Base-by-base conservation (phyloP, 2,113 vertebrate species). In the Phyllostomus discolor region DNA sequence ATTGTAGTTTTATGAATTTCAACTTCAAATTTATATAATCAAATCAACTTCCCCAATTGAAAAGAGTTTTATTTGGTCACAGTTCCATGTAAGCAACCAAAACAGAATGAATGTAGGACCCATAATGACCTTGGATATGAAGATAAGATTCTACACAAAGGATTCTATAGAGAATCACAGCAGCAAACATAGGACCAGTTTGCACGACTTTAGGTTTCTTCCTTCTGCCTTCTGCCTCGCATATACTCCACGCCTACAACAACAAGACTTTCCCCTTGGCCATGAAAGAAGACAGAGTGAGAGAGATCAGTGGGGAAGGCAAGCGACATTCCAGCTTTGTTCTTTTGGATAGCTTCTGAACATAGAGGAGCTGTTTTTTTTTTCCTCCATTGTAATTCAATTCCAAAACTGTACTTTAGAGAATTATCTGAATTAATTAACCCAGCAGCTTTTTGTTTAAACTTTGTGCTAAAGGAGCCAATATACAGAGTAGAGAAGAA, bases 61-160 rank as follows among this genome's bases (percentile, higher is more conserved):
- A 43, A 80, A 85, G 96, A 0, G 59, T 75, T 98, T 96, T 95
- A 90, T 96, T 93, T 95, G 81, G 88, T 90, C 95, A 86, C 90
- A 88, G 24, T 88, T 95, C 82, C 66, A 98, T 94, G 67, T 95
- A 90, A 98, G 97, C 95, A 96, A 93, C 46, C 84, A 96, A 95
- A 98, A 96, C 87, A 97, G 95, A 98, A 52, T 93, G 95, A 98
- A 43, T 92, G 95, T 97, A 97, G 90, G 93, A 93, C 91, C 96
- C 91, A 91, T 96, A 94, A 69, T 22, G 48, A 96, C 96, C 96
- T 59, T 81, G 88, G 88, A 97, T 97, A 66, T 97, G 96, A 98
- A 95, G 97, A 79, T 73, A 97, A 98, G 95, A 73, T 90, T 97
- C 81, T 90, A 80, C n/a, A 97, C 81, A 97, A 97, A 98, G 88